phyloP scores from a whole-genome alignment of 2,113 vertebrate species.

The Cygnus buccinator region DNA sequence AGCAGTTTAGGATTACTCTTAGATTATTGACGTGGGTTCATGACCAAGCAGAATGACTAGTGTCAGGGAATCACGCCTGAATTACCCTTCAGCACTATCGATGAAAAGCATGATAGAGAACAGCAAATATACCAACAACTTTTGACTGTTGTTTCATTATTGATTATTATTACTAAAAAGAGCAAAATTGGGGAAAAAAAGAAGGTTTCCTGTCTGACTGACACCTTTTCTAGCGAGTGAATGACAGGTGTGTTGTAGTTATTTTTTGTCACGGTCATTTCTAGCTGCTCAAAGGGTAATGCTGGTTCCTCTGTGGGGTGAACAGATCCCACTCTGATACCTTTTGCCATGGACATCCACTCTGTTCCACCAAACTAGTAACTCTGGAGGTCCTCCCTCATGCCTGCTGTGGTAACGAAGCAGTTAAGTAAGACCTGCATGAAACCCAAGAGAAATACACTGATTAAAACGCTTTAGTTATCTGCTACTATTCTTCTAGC shows the following conservation, averaged over 20 bases:
- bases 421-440: neutral
- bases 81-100: neutral
- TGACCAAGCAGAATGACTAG: neutral
- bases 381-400: neutral
- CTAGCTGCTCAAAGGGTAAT: neutral
- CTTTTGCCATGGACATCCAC: neutral
- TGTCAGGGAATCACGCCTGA: neutral
- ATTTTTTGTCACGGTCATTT: neutral
- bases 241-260: neutral
- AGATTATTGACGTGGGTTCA: neutral
- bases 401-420: neutral
- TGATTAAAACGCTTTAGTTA: neutral
- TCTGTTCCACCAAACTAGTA: neutral
- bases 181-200: neutral
- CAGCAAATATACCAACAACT: neutral
- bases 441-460: slow-evolving; percentile 17
- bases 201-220: neutral
- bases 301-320: neutral
- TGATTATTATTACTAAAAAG: neutral
- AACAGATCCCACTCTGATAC: neutral
- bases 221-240: neutral
- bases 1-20: neutral
- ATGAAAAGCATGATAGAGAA: neutral
- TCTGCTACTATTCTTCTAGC: slow-evolving; percentile 4
- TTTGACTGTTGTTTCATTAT: neutral